Base-by-base conservation (phyloP, 2,113 vertebrate genomes). In the Onychorhynchus coronatus region DNA sequence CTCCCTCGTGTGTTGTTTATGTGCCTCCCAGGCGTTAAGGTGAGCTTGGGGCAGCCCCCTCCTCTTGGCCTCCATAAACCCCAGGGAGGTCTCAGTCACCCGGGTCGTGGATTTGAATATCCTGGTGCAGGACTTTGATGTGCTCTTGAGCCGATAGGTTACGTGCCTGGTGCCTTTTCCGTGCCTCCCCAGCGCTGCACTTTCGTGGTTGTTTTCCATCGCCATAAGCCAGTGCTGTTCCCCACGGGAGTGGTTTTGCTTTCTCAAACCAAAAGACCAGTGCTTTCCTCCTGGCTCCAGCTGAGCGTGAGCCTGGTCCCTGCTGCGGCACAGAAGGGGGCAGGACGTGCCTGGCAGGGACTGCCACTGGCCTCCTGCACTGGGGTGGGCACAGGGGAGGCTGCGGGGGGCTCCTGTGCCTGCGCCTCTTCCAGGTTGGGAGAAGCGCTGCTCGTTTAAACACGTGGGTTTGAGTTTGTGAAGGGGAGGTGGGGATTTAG, bases 11-110 rank as follows among this genome's bases (percentile, higher is more conserved):
- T 24, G 55, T 28, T 41, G 49, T 49, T 79, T 2, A 0, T 5
- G 1, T 3, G 3, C 39, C 37, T 76, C 28, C 6, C 0, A 1
- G 23, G 55, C 3, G 1, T 53, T 72, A 25, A 0, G 8, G 19
- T 55, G 85, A 41, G 52, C 35, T 70, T 1, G 1, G 49, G 56
- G 59, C 19, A 16, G 59, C 20, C 25, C 39, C 50, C 5, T 80
- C 50, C 66, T 46, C 37, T 39, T 61, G 70, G 70, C 78, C 53
- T 44, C 41, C 2, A 0, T n/a, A 50, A 46, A 31, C 31, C 44
- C 1, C 0, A 41, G 42, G 44, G 24, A n/a, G 28, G 25, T 8
- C 39, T 52, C 42, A 37, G 31, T 79, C 53, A 23, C 71, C 31
- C 0, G 1, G 33, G 33, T 24, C 0, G 0, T 1, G 15, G 63